phyloP scores from a whole-genome alignment of 1,140 invertebrate species.

The Drosophila arawakana region DNA sequence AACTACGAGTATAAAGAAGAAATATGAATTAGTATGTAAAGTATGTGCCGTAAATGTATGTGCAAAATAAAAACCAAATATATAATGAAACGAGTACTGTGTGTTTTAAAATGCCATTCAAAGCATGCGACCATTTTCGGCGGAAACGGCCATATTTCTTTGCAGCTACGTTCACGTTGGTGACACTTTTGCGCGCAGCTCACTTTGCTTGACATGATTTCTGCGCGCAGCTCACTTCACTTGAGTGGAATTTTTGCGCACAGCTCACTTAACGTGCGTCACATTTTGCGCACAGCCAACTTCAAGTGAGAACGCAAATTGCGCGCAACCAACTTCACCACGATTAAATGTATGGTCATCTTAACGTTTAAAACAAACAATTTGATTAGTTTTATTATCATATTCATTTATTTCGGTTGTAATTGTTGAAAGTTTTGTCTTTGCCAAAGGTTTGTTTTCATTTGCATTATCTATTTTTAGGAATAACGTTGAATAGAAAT shows the following conservation, averaged over 20 bases:
- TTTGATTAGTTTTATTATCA: constrained; percentile 27
- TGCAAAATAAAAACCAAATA: constrained; percentile 75
- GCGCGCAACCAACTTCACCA: not conserved
- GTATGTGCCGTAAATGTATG: constrained; percentile 64
- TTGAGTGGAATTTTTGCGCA: not conserved
- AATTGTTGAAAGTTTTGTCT: constrained; percentile 61
- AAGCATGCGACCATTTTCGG: too few species aligned
- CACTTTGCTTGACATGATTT: constrained; percentile 5
- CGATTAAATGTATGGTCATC: constrained; percentile 8
- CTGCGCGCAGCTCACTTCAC: not conserved
- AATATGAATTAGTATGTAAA: constrained; percentile 76
- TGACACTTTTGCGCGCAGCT: not conserved
- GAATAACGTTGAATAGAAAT: constrained; percentile 78
- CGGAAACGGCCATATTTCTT: too few species aligned
- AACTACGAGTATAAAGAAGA: constrained; percentile 42
- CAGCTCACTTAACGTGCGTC: constrained; percentile 19
- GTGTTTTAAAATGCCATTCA: not conserved
- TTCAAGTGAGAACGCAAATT: not conserved
- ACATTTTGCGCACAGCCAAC: not conserved
- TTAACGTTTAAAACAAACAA: constrained; percentile 12
- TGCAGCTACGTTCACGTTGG: too few species aligned
- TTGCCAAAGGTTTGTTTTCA: constrained; percentile 37
- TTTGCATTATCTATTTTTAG: constrained; percentile 61
- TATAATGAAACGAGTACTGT: constrained; percentile 12
- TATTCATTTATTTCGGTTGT: constrained; percentile 65